Evolutionary conservation across 1,140 invertebrate species (phyloP), one percentile per base, ranked within the genome.

Genomic region (Oncopeltus fasciatus): DNA sequence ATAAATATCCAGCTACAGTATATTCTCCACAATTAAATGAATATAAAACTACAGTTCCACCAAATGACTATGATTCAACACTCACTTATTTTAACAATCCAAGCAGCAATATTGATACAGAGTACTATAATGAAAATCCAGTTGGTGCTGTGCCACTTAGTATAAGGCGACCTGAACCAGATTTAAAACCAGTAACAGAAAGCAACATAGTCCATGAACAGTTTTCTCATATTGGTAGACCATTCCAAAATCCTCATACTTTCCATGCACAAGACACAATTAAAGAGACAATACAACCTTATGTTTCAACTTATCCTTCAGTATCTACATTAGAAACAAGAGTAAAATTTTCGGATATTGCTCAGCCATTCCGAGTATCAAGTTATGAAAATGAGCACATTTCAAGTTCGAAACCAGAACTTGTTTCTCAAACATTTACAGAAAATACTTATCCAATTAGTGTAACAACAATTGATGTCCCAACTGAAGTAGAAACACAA

Each of bases 401-500:
- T 31, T 46, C 47, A 21, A 59, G 38, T 24, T 33, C 27, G 4
- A 61, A 64, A 60, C 56, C 61, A 20, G 61, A 62, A 2, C 33
- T 46, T 44, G 33, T 46, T 27, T 56, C 57, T 21, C 18, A 38
- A 16, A 28, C 56, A 4, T 57, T 27, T n/a, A 44, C 47, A 28
- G 47, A 60, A 14, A 20, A 33, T 5, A 26, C 51, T 1, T 64
- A 60, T 56, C 64, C 66, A 3, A 46, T 65, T 16, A 61, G 62
- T 16, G 66, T 67, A 3, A 67, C 64, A 9, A 67, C 66, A n/a
- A 43, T 67, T 14, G 66, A 67, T 46, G 51, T 66, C 3, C 66
- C 66, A 18, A 61, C 60, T 38, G 57, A 38, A 44, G 28, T 31
- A 31, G 51, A 27, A 16, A 31, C 56, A 24, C 47, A 33, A 24